Evolutionary conservation across 2,888 invertebrate genomes (phyloP).

Genomic region (Andrena hattorfiana): DNA sequence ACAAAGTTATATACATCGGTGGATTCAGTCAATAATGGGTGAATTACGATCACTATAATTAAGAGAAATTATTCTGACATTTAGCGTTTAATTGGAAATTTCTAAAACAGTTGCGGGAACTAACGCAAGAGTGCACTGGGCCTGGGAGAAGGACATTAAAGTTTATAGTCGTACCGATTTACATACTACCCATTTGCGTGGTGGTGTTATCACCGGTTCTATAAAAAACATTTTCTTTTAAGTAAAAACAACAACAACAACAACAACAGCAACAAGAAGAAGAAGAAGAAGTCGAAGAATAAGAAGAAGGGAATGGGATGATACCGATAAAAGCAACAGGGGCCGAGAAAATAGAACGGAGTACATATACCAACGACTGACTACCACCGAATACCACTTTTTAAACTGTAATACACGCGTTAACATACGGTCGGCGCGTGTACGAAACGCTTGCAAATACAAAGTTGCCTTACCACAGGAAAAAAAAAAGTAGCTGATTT

Average conservation of each 20-base stretch:
- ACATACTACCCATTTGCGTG: not conserved
- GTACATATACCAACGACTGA: constrained; percentile 12
- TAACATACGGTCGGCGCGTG: constrained; percentile 20
- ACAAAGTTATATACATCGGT: constrained; percentile 83
- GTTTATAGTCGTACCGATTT: constrained; percentile 1
- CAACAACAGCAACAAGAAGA: not conserved
- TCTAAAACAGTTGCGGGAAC: constrained; percentile 84
- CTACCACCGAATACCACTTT: constrained; percentile 24
- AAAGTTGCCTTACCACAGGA: constrained; percentile 24
- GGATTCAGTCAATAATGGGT: constrained; percentile 79
- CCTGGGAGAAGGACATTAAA: constrained; percentile 47
- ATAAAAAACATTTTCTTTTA: not conserved
- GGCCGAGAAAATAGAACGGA: not conserved
- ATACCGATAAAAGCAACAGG: not conserved
- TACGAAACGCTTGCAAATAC: constrained; percentile 21
- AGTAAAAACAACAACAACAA: not conserved
- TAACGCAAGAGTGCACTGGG: constrained; percentile 81
- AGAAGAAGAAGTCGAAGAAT: not conserved
- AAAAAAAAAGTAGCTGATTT: constrained; percentile 15
- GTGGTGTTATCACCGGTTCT: not conserved
- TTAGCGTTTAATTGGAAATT: constrained; percentile 77
- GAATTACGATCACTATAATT: constrained; percentile 70
- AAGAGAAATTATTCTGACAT: constrained; percentile 73
- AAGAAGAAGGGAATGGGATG: not conserved
- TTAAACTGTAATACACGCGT: constrained; percentile 22